Percentiles rank a stretch among this genome's conserved stretches.
These are phyloP conservation scores for Protobothrops flavoviridis DNA, from an alignment of 2,113 vertebrate species.

Conservation along the genomic window DNA sequence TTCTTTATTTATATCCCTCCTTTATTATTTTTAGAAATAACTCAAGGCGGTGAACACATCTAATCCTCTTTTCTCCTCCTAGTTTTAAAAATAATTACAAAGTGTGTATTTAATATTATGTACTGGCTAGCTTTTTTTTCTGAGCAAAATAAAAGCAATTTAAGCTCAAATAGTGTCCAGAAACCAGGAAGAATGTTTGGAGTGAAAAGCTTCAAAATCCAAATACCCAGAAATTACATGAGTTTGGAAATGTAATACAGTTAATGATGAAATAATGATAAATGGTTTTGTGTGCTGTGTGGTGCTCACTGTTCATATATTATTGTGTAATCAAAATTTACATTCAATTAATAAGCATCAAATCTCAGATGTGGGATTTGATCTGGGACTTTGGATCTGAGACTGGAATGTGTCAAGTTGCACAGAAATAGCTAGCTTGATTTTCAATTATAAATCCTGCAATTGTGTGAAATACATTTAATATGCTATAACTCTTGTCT, in stretches of 20 bases:
- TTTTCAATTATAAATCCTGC: slow-evolving; percentile 12
- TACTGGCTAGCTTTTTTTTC: background rate
- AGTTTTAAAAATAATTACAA: background rate
- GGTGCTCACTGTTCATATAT: background rate
- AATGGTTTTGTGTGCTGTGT: background rate
- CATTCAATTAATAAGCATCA: background rate
- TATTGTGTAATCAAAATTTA: slow-evolving; percentile 14
- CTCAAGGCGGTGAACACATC: background rate
- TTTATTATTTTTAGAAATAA: background rate
- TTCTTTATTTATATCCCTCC: background rate
- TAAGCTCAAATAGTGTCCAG: background rate
- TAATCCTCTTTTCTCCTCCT: background rate
- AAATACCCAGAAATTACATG: background rate
- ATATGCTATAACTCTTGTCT: background rate
- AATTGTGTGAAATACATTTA: slow-evolving; percentile 9
- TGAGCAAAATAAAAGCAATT: background rate
- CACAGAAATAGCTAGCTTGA: background rate
- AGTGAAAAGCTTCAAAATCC: background rate
- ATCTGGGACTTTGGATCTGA: slow-evolving; percentile 2
- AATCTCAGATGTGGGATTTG: slow-evolving; percentile 11
- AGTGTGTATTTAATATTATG: background rate
- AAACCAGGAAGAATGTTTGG: background rate
- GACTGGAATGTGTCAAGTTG: slow-evolving; percentile 26
- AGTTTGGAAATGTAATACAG: background rate
- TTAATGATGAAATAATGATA: rapidly evolving